Evolutionary conservation across 2,797 vertebrate genomes (phyloP).

Genomic region (Sardinella longiceps): DNA sequence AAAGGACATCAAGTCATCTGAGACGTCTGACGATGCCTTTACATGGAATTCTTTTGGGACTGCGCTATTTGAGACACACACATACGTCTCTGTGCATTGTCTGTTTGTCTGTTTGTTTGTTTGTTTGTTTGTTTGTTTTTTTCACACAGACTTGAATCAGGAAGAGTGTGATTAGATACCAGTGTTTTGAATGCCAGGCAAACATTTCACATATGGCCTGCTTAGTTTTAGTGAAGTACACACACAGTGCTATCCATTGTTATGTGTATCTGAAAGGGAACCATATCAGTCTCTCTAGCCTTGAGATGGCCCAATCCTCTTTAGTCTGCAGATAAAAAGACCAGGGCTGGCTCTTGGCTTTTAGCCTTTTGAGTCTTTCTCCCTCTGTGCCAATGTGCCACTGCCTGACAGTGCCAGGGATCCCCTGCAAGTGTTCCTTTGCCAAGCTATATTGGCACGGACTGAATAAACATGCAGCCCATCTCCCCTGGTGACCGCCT

Average conservation of each 20-base stretch:
- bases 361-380: conserved; percentile 5
- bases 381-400: conserved; percentile 22
- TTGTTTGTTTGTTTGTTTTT: too few species aligned
- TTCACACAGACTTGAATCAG: neutral
- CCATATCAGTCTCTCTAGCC: neutral
- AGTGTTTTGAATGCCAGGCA: neutral
- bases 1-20: conserved; percentile 8
- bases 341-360: conserved; percentile 42
- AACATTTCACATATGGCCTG: neutral
- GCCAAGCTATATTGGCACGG: conserved; percentile 48
- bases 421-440: conserved; percentile 27
- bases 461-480: conserved; percentile 50
- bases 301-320: neutral
- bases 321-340: conserved; percentile 35
- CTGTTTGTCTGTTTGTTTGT: too few species aligned
- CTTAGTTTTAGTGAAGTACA: neutral
- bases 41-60: neutral
- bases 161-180: neutral
- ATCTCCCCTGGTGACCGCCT: conserved; percentile 53
- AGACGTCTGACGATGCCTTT: neutral
- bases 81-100: too few species aligned
- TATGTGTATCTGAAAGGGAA: neutral
- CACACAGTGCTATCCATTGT: neutral
- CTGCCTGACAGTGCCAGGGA: conserved; percentile 21
- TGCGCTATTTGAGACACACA: neutral